Base-by-base conservation (phyloP, 2,113 vertebrate species). In the Gasterosteus nipponicus region DNA sequence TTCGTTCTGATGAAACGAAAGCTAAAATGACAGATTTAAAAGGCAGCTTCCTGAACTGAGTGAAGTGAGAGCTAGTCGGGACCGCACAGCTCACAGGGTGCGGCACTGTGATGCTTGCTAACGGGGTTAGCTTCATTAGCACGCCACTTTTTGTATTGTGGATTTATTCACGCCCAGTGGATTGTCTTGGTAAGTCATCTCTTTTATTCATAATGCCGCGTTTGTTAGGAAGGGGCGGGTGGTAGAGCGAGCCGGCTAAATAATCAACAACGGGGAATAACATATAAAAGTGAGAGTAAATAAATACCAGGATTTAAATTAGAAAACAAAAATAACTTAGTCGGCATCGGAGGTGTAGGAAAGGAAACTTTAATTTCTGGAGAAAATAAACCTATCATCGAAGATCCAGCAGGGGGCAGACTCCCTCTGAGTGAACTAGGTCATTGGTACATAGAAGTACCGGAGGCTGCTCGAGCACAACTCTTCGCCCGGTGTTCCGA, bases 1-100 rank as follows among this genome's bases (percentile, higher is more conserved):
- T 53, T 5, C 5, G 18, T 83, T 82, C n/a, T 42, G 72, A 44
- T 47, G 75, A 89, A 91, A 85, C 79, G 85, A 84, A 90, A 90
- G 47, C 77, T 72, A 83, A 86, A 86, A 14, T 26, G 49, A 68
- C 16, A 3, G 19, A 10, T 44, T 73, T 85, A 78, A 79, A 82
- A 8, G 67, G 65, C 39, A 0, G 46, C 56, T 38, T 4, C n/a
- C 60, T 53, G 10, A 3, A 22, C 60, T 0, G 41, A 46, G 1
- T 10, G 22, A 26, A 31, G 69, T 6, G 58, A 3, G 11, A 67
- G 35, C 53, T 19, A 42, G 22, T 22, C 16, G 15, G 26, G 3
- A 22, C 51, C 15, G 19, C 15, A 51, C 49, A 19, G 1, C 31
- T 3, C 22, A 15, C 6, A 39, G n/a, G 29, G 29, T 10, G 5